These are phyloP conservation scores for Brassicogethes aeneus DNA, from an alignment of 2,888 invertebrate species.

Conservation along the genomic window DNA sequence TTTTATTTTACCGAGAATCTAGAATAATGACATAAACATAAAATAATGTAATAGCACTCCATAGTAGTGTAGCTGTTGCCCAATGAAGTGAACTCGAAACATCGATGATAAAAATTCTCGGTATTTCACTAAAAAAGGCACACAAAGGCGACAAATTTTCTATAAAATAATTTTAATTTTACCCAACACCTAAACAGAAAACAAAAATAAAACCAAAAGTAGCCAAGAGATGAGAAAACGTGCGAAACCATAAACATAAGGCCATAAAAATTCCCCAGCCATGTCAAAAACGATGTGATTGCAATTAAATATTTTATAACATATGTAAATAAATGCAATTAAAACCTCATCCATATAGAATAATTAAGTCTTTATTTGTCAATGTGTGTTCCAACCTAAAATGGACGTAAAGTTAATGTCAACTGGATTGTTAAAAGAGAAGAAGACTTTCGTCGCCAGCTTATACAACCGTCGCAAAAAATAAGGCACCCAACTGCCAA, in stretches of 20 bases:
- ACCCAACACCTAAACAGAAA: too few relatives aligned
- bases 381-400: not conserved
- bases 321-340: not conserved
- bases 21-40: not conserved
- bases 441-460: not conserved
- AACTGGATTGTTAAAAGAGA: not conserved
- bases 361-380: not conserved
- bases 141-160: too few relatives aligned
- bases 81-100: too few relatives aligned
- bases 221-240: too few relatives aligned
- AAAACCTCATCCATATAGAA: not conserved
- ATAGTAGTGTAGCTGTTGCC: too few relatives aligned
- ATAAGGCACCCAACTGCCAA: not conserved
- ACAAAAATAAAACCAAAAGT: too few relatives aligned
- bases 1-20: conserved; percentile 9
- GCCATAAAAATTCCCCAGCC: not conserved
- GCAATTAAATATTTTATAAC: conserved; percentile 1
- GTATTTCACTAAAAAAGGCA: too few relatives aligned
- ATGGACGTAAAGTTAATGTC: not conserved
- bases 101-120: too few relatives aligned
- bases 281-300: not conserved
- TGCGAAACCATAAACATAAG: not conserved
- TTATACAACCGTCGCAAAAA: not conserved
- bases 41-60: not conserved
- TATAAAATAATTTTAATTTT: too few relatives aligned